phyloP scores from a whole-genome alignment of 1,140 invertebrate genomes.

The Tetragnatha versicolor region DNA sequence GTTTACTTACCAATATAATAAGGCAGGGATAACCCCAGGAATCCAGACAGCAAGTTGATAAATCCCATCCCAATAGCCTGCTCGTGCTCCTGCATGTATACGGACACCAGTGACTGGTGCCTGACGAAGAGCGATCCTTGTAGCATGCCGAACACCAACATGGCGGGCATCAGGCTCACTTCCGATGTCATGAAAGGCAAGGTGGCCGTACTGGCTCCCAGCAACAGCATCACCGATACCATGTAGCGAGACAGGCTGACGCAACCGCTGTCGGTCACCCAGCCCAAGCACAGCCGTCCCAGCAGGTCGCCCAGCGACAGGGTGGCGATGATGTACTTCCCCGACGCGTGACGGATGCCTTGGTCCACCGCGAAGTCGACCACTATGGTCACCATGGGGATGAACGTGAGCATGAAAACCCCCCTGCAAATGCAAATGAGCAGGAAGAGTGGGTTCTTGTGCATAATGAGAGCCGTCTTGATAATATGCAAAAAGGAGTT shows the following conservation, averaged over 20 bases:
- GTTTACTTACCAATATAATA: constrained; percentile 40
- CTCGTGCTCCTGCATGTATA: constrained; percentile 36
- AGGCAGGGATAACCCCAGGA: constrained; percentile 33
- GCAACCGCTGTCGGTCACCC: constrained; percentile 20
- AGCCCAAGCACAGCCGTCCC: constrained; percentile 32
- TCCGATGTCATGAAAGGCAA: constrained; percentile 10
- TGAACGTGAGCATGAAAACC: constrained; percentile 32
- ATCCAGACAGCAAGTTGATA: constrained; percentile 38
- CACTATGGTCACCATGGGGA: constrained; percentile 43
- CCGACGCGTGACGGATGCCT: not conserved
- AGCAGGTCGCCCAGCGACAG: constrained; percentile 34
- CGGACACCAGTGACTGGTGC: constrained; percentile 18
- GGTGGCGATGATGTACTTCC: constrained; percentile 33
- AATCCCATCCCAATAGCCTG: constrained; percentile 43
- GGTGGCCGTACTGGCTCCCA: not conserved
- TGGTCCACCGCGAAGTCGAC: constrained; percentile 44
- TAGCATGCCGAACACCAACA: constrained; percentile 31
- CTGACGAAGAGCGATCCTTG: constrained; percentile 42
- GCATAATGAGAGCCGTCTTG: constrained; percentile 27
- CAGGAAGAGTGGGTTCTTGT: constrained; percentile 29
- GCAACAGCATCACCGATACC: constrained; percentile 16
- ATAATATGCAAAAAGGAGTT: constrained; percentile 12
- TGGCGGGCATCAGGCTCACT: not conserved
- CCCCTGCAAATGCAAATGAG: constrained; percentile 34
- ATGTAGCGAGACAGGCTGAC: constrained; percentile 17